A percentile compares a stretch with the other conserved stretches of the same genome.
These are phyloP conservation scores for Drosophila formosana DNA, from an alignment of 2,888 invertebrate species.

Conservation along the genomic window DNA sequence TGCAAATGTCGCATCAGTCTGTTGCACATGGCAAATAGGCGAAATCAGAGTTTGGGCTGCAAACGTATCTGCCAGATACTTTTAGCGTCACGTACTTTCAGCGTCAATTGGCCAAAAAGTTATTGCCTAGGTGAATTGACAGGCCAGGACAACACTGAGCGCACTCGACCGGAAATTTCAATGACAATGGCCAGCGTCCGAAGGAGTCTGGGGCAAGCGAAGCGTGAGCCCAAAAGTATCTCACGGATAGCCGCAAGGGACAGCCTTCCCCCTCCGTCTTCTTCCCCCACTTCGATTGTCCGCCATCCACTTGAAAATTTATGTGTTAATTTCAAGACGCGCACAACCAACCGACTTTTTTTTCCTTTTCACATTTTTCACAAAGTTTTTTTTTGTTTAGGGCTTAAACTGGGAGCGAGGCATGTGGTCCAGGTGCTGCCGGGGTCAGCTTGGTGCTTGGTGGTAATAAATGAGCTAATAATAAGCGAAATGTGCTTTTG, in stretches of 20 bases:
- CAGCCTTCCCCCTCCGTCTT: not conserved
- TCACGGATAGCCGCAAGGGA: slow-evolving; percentile 49
- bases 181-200: slow-evolving; percentile 60
- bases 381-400: slow-evolving; percentile 53
- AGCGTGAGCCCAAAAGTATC: slow-evolving; percentile 64
- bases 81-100: slow-evolving; percentile 76
- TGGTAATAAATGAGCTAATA: slow-evolving; percentile 84
- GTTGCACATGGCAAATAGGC: slow-evolving; percentile 67
- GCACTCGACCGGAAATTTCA: slow-evolving; percentile 83
- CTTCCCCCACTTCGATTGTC: slow-evolving; percentile 6
- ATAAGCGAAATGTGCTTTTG: slow-evolving; percentile 83
- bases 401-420: slow-evolving; percentile 17
- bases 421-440: slow-evolving; percentile 64
- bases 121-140: slow-evolving; percentile 59
- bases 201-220: slow-evolving; percentile 45
- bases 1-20: slow-evolving; percentile 25
- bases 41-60: not conserved
- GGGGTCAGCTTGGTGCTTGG: slow-evolving; percentile 61
- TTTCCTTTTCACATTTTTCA: slow-evolving; percentile 62
- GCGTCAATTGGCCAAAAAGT: slow-evolving; percentile 81
- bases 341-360: slow-evolving; percentile 48
- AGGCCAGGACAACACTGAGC: slow-evolving; percentile 65
- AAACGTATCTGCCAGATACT: slow-evolving; percentile 49
- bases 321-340: slow-evolving; percentile 85
- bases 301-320: slow-evolving; percentile 81